phyloP scores from a whole-genome alignment of 2,797 vertebrate species.

The Argyrosomus regius region DNA sequence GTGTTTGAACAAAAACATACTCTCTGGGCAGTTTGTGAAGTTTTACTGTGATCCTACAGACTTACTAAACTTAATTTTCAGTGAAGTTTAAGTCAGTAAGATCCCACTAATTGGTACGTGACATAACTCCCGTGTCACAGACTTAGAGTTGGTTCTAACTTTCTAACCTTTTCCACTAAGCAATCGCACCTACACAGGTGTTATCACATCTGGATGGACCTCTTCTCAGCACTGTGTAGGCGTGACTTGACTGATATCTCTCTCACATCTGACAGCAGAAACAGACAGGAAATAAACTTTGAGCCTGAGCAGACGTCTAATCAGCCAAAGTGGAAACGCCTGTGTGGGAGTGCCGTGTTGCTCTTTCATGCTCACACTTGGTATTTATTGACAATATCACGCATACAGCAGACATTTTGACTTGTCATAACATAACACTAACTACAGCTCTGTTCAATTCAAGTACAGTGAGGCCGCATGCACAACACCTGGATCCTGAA shows the following conservation, averaged over 20 bases:
- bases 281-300: neutral
- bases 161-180: too few relatives aligned
- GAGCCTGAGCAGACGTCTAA: neutral
- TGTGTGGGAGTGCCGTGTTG: neutral
- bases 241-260: neutral
- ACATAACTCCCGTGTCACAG: too few relatives aligned
- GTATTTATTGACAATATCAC: neutral
- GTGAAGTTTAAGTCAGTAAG: neutral
- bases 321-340: constrained; percentile 1
- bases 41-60: neutral
- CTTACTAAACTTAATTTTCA: neutral
- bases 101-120: neutral
- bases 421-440: too few relatives aligned
- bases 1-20: neutral
- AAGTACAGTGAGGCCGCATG: too few relatives aligned
- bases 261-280: too few relatives aligned
- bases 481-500: too few relatives aligned
- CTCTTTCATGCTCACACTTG: neutral
- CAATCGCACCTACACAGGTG: neutral
- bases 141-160: too few relatives aligned
- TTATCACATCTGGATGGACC: neutral
- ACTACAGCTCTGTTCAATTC: too few relatives aligned
- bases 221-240: neutral
- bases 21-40: neutral
- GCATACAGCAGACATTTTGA: neutral